Evolutionary conservation across 1,140 invertebrate species (phyloP), one percentile per base, ranked within the genome.

Genomic region (Bombus picipes): DNA sequence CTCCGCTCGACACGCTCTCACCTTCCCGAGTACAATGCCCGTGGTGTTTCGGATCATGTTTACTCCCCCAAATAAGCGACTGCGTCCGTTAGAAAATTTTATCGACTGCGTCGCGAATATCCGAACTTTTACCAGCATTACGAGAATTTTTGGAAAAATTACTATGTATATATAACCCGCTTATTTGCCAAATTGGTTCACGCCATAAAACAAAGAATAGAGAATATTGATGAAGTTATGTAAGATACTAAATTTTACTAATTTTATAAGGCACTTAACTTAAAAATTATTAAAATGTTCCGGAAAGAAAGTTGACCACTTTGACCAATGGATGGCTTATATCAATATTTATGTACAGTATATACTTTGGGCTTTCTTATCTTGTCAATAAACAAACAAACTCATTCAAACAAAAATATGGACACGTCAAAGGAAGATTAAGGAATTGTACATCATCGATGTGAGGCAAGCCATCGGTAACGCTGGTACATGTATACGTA

Each of bases 21-120:
- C 77, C 78, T 62, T 71, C 65, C 25, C 43, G 72, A 66, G 79
- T 86, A 82, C 85, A 80, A 89, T 87, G 80, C 39, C 71, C 87
- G 57, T 68, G 62, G 59, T 86, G 80, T 83, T 86, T 65, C 75
- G 53, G 83, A 80, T n/a, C 71, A 80, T 87, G 86, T 72, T 75
- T 47, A 81, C 32, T 77, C 57, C 39, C 25, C 28, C 70, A 47
- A 78, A 65, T 25, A 10, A 39, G 3, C 22, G 32, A 47, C 25
- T 8, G 57, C 3, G 2, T 39, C 34, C 22, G 9, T 71, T 62
- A 28, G 6, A 62, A 59, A 79, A 79, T 59, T 77, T 83, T 43
- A 47, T 57, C 66, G 39, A 2, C 1, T 10, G 6, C 3, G 15
- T 3, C 10, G 25, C 28, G 28, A 25, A 18, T 22, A 72, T 57